These are phyloP conservation scores for Cinclus cinclus DNA, from an alignment of 2,113 vertebrate species.

Conservation along the genomic window DNA sequence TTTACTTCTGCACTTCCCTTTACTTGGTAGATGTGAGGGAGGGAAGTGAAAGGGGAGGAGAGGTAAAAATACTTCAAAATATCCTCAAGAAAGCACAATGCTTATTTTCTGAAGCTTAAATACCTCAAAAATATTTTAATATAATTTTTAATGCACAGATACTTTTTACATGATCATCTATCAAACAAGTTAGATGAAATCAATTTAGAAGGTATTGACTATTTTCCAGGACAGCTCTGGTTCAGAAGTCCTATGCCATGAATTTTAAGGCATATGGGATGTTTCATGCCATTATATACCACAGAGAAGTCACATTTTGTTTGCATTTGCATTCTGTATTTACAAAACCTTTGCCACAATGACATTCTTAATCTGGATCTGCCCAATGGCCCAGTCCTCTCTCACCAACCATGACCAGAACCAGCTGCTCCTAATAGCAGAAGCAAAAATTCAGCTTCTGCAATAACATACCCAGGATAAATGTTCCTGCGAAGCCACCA, in stretches of 20 bases:
- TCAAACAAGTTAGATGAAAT: background rate
- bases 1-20: background rate
- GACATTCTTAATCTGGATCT: background rate
- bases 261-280: background rate
- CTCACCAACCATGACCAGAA: background rate
- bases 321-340: background rate
- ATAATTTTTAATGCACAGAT: background rate
- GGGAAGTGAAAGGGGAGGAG: background rate
- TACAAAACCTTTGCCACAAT: background rate
- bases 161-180: background rate
- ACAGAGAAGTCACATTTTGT: background rate
- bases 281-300: background rate
- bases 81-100: background rate
- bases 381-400: background rate
- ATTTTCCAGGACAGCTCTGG: background rate
- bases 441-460: slow-evolving; percentile 2
- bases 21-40: background rate
- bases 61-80: background rate
- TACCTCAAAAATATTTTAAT: background rate
- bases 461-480: background rate
- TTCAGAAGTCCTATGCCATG: background rate
- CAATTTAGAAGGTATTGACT: background rate
- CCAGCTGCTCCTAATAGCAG: background rate
- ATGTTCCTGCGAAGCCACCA: background rate
- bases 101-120: background rate